These are phyloP conservation scores for Melanotaenia trifasciata DNA, from an alignment of 2,797 vertebrate genomes.

Conservation along the genomic window DNA sequence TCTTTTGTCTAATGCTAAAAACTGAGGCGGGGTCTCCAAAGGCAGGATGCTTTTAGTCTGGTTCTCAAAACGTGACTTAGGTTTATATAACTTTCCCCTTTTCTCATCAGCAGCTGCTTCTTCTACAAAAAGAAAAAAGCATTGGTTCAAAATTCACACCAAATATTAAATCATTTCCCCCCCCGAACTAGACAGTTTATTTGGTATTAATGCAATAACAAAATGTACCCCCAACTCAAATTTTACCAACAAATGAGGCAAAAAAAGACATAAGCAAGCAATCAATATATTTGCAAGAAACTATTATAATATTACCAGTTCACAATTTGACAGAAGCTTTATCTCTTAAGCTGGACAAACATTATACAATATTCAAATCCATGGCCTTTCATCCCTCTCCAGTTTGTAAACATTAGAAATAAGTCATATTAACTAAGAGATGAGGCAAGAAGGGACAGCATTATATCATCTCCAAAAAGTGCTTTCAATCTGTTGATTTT, in stretches of 20 bases:
- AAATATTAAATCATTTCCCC: background rate
- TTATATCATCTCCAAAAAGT: too few relatives aligned
- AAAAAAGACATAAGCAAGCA: too few relatives aligned
- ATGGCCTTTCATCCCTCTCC: background rate
- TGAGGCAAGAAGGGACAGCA: too few relatives aligned
- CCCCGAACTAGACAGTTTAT: too few relatives aligned
- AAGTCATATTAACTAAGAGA: too few relatives aligned
- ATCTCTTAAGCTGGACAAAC: background rate
- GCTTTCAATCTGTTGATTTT: too few relatives aligned
- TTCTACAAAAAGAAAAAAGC: constrained; percentile 80
- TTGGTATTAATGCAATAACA: too few relatives aligned
- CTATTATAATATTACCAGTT: background rate
- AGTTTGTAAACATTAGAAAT: background rate
- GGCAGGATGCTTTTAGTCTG: constrained; percentile 88
- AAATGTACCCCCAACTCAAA: too few relatives aligned
- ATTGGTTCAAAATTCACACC: background rate
- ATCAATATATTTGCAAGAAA: background rate
- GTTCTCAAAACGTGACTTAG: constrained; percentile 90
- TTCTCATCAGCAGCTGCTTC: constrained; percentile 93
- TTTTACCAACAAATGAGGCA: too few relatives aligned
- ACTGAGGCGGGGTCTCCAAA: constrained; percentile 91
- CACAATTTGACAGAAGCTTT: too few relatives aligned
- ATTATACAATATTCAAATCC: background rate
- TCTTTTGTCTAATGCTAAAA: constrained; percentile 92
- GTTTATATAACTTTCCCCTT: constrained; percentile 96